Evolutionary conservation across 2,888 invertebrate genomes (phyloP).

Genomic region (Eudemis profundana): DNA sequence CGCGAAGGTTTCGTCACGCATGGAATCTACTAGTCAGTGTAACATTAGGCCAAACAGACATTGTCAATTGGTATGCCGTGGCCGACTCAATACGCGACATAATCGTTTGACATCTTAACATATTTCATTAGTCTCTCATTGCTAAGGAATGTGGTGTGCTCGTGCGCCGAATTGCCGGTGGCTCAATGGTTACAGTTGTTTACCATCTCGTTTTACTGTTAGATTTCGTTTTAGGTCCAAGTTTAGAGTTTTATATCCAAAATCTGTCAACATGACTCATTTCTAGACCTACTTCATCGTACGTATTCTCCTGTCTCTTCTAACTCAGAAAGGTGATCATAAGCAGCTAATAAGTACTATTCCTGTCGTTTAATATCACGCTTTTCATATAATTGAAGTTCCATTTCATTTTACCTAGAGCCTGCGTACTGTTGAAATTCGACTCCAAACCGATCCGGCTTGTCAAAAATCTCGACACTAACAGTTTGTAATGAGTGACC

Average conservation of each 20-base stretch:
- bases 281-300: too few relatives aligned
- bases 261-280: too few relatives aligned
- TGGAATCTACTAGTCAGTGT: too few relatives aligned
- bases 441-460: conserved; percentile 17
- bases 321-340: too few relatives aligned
- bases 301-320: too few relatives aligned
- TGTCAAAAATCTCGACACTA: conserved; percentile 40
- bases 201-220: conserved; percentile 1
- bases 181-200: conserved; percentile 12
- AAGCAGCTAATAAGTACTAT: too few relatives aligned
- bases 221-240: too few relatives aligned
- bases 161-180: conserved; percentile 4
- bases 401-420: neutral
- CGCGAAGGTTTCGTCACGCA: too few relatives aligned
- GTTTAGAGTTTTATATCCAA: too few relatives aligned
- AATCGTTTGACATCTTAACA: conserved; percentile 24
- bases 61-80: conserved; percentile 17
- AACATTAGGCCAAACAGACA: neutral
- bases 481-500: conserved; percentile 65
- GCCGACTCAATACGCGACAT: conserved; percentile 12
- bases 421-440: neutral
- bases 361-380: too few relatives aligned
- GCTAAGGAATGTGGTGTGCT: conserved; percentile 18
- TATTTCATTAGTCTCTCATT: conserved; percentile 29
- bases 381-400: neutral